phyloP scores from a whole-genome alignment of 2,888 invertebrate species.

The Patella depressa region DNA sequence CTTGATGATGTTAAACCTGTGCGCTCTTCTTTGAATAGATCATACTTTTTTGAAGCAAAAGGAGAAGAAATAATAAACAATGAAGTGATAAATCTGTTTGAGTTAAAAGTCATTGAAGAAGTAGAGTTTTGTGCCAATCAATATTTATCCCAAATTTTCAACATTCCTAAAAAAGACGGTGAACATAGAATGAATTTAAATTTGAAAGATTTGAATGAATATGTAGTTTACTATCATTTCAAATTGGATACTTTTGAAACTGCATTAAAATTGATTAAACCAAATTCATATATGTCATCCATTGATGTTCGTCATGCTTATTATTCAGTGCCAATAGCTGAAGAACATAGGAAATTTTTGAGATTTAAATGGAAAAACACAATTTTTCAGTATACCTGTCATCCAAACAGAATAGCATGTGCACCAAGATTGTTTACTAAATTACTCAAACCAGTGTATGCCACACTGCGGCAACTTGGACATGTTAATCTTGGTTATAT shows the following conservation, averaged over 20 bases:
- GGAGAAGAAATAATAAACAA: too few relatives aligned
- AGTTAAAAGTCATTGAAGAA: too few relatives aligned
- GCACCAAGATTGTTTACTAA: conserved; percentile 30
- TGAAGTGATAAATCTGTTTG: too few relatives aligned
- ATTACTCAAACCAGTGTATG: conserved; percentile 19
- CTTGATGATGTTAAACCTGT: too few relatives aligned
- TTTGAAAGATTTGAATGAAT: conserved; percentile 25
- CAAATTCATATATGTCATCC: conserved; percentile 21
- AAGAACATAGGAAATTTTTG: conserved; percentile 16
- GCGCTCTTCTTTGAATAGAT: too few relatives aligned
- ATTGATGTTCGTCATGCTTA: conserved; percentile 24
- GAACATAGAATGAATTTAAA: conserved; percentile 18
- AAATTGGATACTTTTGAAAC: conserved; percentile 9
- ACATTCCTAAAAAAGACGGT: conserved; percentile 19
- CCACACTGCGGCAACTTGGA: not conserved
- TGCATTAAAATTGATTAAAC: conserved; percentile 16
- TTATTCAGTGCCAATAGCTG: conserved; percentile 21
- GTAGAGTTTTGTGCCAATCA: not conserved
- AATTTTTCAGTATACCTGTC: conserved; percentile 23
- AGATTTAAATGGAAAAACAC: conserved; percentile 21
- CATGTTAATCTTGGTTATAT: not conserved
- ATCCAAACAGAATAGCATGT: conserved; percentile 21
- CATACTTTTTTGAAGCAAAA: too few relatives aligned
- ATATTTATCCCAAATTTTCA: conserved; percentile 23
- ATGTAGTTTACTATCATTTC: conserved; percentile 22